A percentile compares a stretch with the other conserved stretches of the same genome.
Evolutionary conservation across 2,888 invertebrate genomes (phyloP).

Genomic region (Folsomia manolachei): DNA sequence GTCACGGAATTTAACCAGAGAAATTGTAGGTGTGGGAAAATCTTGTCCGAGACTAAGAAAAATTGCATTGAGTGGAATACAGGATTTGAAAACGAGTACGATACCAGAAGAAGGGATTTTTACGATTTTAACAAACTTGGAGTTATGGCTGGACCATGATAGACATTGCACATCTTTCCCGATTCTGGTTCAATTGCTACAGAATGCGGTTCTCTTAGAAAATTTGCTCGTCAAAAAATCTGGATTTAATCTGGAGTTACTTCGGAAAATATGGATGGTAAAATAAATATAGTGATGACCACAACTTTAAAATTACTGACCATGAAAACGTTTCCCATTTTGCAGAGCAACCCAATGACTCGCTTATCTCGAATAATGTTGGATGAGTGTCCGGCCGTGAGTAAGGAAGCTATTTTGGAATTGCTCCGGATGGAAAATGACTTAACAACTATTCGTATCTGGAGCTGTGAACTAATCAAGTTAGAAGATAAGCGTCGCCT

Average conservation of each 20-base stretch:
- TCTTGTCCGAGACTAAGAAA: conserved; percentile 53
- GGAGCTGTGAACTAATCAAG: conserved; percentile 52
- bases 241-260: conserved; percentile 49
- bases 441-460: conserved; percentile 52
- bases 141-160: conserved; percentile 52
- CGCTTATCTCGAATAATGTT: conserved; percentile 52
- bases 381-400: conserved; percentile 52
- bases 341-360: conserved; percentile 52
- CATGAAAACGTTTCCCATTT: not conserved
- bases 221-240: conserved; percentile 53
- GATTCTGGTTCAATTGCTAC: conserved; percentile 52
- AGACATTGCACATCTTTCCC: conserved; percentile 44
- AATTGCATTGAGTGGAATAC: conserved; percentile 52
- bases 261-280: conserved; percentile 52
- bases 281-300: conserved; percentile 17
- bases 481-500: conserved; percentile 44
- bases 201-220: conserved; percentile 49
- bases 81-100: conserved; percentile 39
- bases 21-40: conserved; percentile 51
- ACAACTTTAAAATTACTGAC: not conserved
- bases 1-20: not conserved
- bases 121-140: conserved; percentile 44
- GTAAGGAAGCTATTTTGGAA: conserved; percentile 46
- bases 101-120: conserved; percentile 22
- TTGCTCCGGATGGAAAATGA: conserved; percentile 52